phyloP scores from a whole-genome alignment of 2,888 invertebrate genomes.

The Parnassius glacialis region DNA sequence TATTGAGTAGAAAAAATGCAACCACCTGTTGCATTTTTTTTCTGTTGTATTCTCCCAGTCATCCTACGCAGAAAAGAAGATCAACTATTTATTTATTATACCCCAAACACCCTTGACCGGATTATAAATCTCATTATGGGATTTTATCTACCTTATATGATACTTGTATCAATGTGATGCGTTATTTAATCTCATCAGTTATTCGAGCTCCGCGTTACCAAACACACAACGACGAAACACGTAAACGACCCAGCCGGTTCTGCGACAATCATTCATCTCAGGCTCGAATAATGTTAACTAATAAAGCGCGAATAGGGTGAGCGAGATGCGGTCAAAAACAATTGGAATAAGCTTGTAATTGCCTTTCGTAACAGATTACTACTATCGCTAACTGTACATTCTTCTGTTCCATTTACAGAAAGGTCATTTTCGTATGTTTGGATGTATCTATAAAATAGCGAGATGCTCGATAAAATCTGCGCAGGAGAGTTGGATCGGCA shows the following conservation, averaged over 20 bases:
- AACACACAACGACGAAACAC: slow-evolving; percentile 42
- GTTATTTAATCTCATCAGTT: slow-evolving; percentile 32
- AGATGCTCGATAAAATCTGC: slow-evolving; percentile 67
- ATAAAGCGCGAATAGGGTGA: slow-evolving; percentile 43
- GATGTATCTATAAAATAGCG: slow-evolving; percentile 58
- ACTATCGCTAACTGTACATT: background rate
- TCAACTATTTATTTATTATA: too few species aligned
- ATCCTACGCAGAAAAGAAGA: too few species aligned
- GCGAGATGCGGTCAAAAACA: slow-evolving; percentile 42
- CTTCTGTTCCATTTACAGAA: slow-evolving; percentile 38
- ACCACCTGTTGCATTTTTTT: too few species aligned
- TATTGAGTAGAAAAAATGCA: too few species aligned
- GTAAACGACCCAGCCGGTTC: slow-evolving; percentile 40
- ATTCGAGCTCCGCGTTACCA: slow-evolving; percentile 38
- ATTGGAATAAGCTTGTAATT: slow-evolving; percentile 42
- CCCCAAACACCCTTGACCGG: too few species aligned
- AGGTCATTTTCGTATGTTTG: slow-evolving; percentile 50
- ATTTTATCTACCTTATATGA: too few species aligned
- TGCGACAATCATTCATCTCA: slow-evolving; percentile 45
- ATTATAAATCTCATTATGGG: too few species aligned
- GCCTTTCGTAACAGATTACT: slow-evolving; percentile 24
- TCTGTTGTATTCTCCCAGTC: too few species aligned
- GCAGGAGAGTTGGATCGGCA: slow-evolving; percentile 67
- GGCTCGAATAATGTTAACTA: slow-evolving; percentile 32
- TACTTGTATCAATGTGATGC: slow-evolving; percentile 7